These are phyloP conservation scores for Zoanthus solanderi DNA, from an alignment of 92 coral and sea anemone genomes.

Conservation along the genomic window DNA sequence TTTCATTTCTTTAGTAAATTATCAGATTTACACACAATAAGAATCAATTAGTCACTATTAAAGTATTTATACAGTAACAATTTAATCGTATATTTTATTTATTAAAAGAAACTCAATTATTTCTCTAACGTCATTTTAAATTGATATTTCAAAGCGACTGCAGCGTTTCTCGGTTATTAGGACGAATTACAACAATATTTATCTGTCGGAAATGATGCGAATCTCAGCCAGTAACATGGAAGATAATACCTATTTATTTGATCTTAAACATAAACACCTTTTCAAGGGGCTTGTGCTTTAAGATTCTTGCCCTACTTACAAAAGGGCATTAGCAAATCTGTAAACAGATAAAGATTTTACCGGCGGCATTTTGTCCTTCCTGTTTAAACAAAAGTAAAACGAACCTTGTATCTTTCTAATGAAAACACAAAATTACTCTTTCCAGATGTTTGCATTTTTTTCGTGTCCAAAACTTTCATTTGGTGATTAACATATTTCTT, in stretches of 20 bases:
- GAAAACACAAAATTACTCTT: slow-evolving; percentile 9
- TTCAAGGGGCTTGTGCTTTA: slow-evolving; percentile 35
- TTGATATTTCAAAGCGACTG: slow-evolving; percentile 30
- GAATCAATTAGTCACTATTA: slow-evolving; percentile 74
- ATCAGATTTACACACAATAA: slow-evolving; percentile 76
- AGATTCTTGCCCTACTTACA: slow-evolving; percentile 28
- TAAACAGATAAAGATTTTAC: slow-evolving; percentile 31
- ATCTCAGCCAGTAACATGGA: slow-evolving; percentile 35
- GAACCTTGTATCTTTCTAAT: slow-evolving; percentile 19
- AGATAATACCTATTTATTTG: slow-evolving; percentile 38
- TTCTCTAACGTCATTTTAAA: slow-evolving; percentile 34
- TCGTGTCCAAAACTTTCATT: not conserved
- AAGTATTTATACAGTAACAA: slow-evolving; percentile 80
- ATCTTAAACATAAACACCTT: slow-evolving; percentile 48
- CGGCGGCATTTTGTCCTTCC: slow-evolving; percentile 47
- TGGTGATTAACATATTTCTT: not conserved
- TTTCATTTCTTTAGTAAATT: slow-evolving; percentile 69
- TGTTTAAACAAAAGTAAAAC: slow-evolving; percentile 8
- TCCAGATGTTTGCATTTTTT: slow-evolving; percentile 33
- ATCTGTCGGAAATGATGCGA: slow-evolving; percentile 47
- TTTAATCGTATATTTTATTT: slow-evolving; percentile 47
- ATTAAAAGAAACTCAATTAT: slow-evolving; percentile 26
- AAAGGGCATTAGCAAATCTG: slow-evolving; percentile 42
- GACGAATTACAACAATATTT: slow-evolving; percentile 33
- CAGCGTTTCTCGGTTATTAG: slow-evolving; percentile 40